Base-by-base conservation (phyloP, 2,888 invertebrate species). In the Anorthoa munda region DNA sequence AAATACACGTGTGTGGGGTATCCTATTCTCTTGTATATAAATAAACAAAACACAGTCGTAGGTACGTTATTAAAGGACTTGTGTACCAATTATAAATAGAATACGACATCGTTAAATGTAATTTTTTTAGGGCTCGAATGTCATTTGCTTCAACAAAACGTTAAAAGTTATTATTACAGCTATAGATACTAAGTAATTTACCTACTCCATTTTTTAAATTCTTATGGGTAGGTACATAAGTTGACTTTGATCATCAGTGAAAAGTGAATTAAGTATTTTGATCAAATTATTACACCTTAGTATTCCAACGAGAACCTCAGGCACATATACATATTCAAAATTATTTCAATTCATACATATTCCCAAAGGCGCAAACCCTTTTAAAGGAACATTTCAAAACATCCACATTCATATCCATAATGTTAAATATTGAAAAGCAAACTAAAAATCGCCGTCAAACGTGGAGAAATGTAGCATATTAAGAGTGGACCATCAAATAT, bases 401-500 rank as follows among this genome's bases (percentile, higher is more conserved):
- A 66, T 70, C 61, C 55, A 66, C 55, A 69, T 81, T 71, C 61
- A 75, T 71, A 23, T 21, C 48, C 53, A 11, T 70, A 45, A 65
- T 23, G 45, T 75, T 72, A 53, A 75, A 79, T 79, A 68, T 74
- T 68, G 21, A 72, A 78, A 65, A 67, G 56, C 31, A 65, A 77
- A 71, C 58, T 50, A 48, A 72, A 68, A 66, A 72, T 67, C 21
- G 51, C 39, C 23, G 7, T 53, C 48, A 50, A 67, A 63, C 50
- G 58, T 45, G 23, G 21, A 76, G 55, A 74, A 77, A 81, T 78
- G 67, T 76, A 75, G 63, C 65, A 58, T 74, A 76, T 76, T 78
- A 72, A 77, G 76, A 81, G 82, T 83, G 60, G 58, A 58, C 70
- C 79, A 68, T 81, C 63, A 80, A 84, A 83, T 76, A 45, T 72